A percentile compares a stretch with the other conserved stretches of the same genome.
phyloP scores from a whole-genome alignment of 2,888 invertebrate genomes.

The Plusia festucae region DNA sequence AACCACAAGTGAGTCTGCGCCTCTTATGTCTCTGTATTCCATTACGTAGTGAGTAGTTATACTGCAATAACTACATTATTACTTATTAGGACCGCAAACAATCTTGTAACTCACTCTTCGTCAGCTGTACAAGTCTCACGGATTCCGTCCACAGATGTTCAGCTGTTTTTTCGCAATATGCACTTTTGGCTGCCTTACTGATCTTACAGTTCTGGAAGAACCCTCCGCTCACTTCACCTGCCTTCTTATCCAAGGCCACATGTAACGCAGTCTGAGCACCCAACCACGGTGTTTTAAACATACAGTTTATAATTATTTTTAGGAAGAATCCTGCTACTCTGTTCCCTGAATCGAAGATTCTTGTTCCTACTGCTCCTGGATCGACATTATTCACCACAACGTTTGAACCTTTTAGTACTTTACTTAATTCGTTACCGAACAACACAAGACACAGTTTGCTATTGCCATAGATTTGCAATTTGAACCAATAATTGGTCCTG shows the following conservation, averaged over 20 bases:
- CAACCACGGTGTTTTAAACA: constrained; percentile 92
- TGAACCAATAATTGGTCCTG: constrained; percentile 86
- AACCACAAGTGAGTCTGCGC: no score
- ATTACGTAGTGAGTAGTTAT: no score
- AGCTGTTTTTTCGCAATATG: constrained; percentile 90
- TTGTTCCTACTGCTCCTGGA: constrained; percentile 94
- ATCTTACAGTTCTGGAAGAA: constrained; percentile 93
- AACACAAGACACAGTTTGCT: constrained; percentile 93
- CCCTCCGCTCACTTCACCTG: constrained; percentile 90
- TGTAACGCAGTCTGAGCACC: constrained; percentile 94
- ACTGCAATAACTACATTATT: no score
- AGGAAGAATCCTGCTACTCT: constrained; percentile 84
- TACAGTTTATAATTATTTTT: constrained; percentile 81
- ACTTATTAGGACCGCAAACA: constrained; percentile 36
- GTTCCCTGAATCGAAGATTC: constrained; percentile 90
- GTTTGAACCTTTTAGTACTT: constrained; percentile 89
- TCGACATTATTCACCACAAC: constrained; percentile 95
- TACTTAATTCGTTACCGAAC: constrained; percentile 91
- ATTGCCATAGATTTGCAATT: constrained; percentile 84
- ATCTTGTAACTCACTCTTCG: constrained; percentile 90
- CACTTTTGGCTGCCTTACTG: constrained; percentile 84
- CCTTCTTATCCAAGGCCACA: constrained; percentile 84
- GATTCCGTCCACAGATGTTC: constrained; percentile 94
- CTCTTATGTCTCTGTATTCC: neutral
- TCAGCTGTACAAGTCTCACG: constrained; percentile 90